These are phyloP conservation scores for Steinernema khuongi DNA, from an alignment of 1,140 invertebrate species.

Conservation along the genomic window DNA sequence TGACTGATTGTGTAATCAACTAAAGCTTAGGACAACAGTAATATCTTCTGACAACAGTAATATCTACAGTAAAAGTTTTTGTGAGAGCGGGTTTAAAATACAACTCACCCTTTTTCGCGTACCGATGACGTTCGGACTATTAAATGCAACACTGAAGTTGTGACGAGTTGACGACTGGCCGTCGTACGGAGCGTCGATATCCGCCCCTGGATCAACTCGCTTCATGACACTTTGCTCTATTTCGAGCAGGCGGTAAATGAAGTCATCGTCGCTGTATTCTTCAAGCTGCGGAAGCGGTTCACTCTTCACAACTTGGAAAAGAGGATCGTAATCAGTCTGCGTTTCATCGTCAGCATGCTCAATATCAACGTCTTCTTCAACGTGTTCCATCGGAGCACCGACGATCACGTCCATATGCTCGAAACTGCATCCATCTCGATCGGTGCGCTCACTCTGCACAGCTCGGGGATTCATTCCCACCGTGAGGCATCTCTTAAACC, in stretches of 20 bases:
- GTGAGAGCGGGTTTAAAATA: constrained; percentile 25
- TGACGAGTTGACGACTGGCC: not conserved
- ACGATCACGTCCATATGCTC: not conserved
- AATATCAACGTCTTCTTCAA: not conserved
- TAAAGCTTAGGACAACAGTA: too few relatives aligned
- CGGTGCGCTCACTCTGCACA: constrained; percentile 28
- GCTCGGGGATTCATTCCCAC: constrained; percentile 52
- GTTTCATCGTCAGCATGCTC: not conserved
- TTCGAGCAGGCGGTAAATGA: not conserved
- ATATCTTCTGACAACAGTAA: too few relatives aligned
- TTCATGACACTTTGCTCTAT: not conserved
- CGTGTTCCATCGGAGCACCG: not conserved
- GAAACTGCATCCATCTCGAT: not conserved
- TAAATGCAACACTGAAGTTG: constrained; percentile 27
- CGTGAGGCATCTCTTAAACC: constrained; percentile 43
- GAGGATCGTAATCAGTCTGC: not conserved
- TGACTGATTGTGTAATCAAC: too few relatives aligned
- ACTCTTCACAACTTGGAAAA: not conserved
- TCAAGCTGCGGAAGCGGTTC: constrained; percentile 19
- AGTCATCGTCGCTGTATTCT: constrained; percentile 28
- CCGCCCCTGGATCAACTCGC: not conserved
- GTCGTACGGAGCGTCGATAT: not conserved
- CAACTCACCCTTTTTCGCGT: constrained; percentile 24
- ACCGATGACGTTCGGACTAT: constrained; percentile 29
- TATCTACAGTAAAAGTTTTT: too few relatives aligned